Evolutionary conservation across 2,888 invertebrate genomes (phyloP), one percentile per base, ranked within the genome.

Genomic region (Caenorhabditis macrosperma): DNA sequence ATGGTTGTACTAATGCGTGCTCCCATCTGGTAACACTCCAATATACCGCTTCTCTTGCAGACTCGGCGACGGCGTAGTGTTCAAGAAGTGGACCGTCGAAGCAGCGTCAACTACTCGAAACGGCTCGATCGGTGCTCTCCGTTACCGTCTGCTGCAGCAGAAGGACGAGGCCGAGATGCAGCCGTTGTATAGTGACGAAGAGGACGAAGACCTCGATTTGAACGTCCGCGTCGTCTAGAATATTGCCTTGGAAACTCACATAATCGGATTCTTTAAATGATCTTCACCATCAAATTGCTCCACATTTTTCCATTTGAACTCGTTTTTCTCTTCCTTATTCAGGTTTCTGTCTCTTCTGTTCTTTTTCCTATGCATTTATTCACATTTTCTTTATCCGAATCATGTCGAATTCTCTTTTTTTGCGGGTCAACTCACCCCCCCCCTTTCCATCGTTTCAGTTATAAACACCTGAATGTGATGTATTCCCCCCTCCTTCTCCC

Each of bases 21-120:
- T 30, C 54, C 15, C 15, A 54, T 44, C n/a, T n/a, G n/a, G n/a
- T n/a, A n/a, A n/a, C n/a, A n/a, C n/a, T 17, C 5, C 44, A 17
- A 44, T 44, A 50, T 24, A 9, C 50, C 52, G 7, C 26, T 26
- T 28, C 15, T 52, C 28, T 46, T 46, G n/a, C 84, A 85, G 85
- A 44, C 77, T 81, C 81, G 85, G 85, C 64, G 82, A 85, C 71
- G 85, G 85, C 64, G 76, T 85, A 60, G 76, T 64, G 64, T 85
- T 75, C 61, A 78, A 72, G 26, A 81, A 78, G 24, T 84, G 84
- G 84, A 60, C 74, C 12, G 30, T 48, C 12, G 66, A 69, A 15
- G 68, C 68, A 26, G 80, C 80, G 22, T 10, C 67, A 28, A 55
- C 71, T 20, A 35, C 52, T 17, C 30, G 63, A n/a, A 68, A 68